phyloP scores from a whole-genome alignment of 2,888 invertebrate genomes.

The Metalampra italica region DNA sequence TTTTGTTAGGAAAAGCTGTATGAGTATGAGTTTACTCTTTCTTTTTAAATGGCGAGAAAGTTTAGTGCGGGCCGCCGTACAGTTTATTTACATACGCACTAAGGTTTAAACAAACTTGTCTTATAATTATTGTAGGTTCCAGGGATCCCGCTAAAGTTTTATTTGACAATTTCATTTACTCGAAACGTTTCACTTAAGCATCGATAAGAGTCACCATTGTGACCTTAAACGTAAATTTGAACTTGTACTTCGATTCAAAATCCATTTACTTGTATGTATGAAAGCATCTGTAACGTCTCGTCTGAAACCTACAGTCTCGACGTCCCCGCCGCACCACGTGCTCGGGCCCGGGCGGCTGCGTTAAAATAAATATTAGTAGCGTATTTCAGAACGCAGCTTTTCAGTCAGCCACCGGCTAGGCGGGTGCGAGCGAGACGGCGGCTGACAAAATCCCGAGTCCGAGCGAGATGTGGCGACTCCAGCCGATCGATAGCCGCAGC shows the following conservation, averaged over 20 bases:
- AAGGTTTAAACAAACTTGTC: too few species aligned
- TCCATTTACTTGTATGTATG: not conserved
- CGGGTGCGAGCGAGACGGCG: constrained; percentile 49
- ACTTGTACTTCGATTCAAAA: not conserved
- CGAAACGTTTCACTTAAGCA: too few species aligned
- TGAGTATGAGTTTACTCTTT: too few species aligned
- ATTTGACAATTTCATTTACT: too few species aligned
- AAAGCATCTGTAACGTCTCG: not conserved
- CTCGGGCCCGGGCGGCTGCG: constrained; percentile 59
- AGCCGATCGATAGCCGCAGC: constrained; percentile 78
- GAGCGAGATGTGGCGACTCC: constrained; percentile 59
- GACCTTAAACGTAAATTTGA: not conserved
- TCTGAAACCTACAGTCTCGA: not conserved
- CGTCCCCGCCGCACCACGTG: constrained; percentile 50
- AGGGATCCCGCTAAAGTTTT: too few species aligned
- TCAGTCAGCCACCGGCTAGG: constrained; percentile 47
- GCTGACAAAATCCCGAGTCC: constrained; percentile 40
- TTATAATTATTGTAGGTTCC: not conserved
- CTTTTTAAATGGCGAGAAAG: too few species aligned
- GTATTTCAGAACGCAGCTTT: constrained; percentile 71
- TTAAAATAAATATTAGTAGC: constrained; percentile 78
- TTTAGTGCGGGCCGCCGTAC: too few species aligned
- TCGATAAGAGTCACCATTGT: too few species aligned
- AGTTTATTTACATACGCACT: too few species aligned
- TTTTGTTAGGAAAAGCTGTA: too few species aligned